A percentile compares a stretch with the other conserved stretches of the same genome.
Evolutionary conservation across 1,140 invertebrate genomes (phyloP).

Genomic region (Drosophila littoralis): DNA sequence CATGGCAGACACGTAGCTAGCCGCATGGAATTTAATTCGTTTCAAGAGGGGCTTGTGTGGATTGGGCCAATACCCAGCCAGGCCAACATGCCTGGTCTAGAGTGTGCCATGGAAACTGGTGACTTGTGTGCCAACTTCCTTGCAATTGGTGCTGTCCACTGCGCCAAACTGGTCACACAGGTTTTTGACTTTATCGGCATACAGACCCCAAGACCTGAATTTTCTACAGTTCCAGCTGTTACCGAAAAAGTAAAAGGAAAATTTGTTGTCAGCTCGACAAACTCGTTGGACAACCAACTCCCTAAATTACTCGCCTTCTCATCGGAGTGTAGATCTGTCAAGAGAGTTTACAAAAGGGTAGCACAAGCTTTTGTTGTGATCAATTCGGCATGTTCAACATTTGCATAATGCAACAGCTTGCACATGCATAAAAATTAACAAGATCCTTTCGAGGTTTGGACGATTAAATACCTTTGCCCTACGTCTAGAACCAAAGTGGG

Average conservation of each 20-base stretch:
- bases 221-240: conserved; percentile 24
- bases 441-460: neutral
- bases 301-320: conserved; percentile 13
- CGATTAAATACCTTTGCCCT: neutral
- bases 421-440: neutral
- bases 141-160: conserved; percentile 52
- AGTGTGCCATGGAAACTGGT: conserved; percentile 57
- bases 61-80: conserved; percentile 59
- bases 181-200: conserved; percentile 52
- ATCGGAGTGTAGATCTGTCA: conserved; percentile 46
- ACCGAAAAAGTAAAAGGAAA: conserved; percentile 69
- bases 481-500: neutral
- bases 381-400: neutral
- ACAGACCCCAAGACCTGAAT: conserved; percentile 76
- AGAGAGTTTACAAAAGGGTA: conserved; percentile 43
- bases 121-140: conserved; percentile 75
- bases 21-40: conserved; percentile 22
- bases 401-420: neutral
- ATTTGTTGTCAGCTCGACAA: conserved; percentile 36
- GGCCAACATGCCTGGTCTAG: conserved; percentile 18
- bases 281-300: conserved; percentile 20
- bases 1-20: conserved; percentile 5
- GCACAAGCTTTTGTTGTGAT: conserved; percentile 30
- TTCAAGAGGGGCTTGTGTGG: conserved; percentile 27
- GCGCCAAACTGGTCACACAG: conserved; percentile 58